Evolutionary conservation across 2,113 vertebrate species (phyloP).

Genomic region (Podocnemis expansa): DNA sequence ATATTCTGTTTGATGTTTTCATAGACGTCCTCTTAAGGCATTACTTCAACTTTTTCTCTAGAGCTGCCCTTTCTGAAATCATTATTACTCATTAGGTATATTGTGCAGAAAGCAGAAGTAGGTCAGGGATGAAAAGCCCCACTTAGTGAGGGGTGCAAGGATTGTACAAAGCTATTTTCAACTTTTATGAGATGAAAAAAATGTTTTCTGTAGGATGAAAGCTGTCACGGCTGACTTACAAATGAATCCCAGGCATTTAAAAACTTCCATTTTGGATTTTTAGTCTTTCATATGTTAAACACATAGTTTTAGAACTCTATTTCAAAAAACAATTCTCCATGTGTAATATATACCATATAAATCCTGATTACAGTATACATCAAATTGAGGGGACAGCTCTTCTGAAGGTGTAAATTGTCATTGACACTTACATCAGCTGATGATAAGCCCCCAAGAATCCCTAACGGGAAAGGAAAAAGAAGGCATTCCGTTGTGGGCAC

Average conservation of each 20-base stretch:
- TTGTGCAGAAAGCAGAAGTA: conserved; percentile 73
- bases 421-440: not conserved
- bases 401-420: not conserved
- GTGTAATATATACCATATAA: not conserved
- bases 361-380: not conserved
- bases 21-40: conserved; percentile 32
- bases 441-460: not conserved
- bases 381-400: not conserved
- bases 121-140: conserved; percentile 77
- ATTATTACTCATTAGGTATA: conserved; percentile 72
- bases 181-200: conserved; percentile 71
- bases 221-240: conserved; percentile 73
- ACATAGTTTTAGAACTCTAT: conserved; percentile 66
- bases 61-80: conserved; percentile 61
- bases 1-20: conserved; percentile 53
- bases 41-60: conserved; percentile 35
- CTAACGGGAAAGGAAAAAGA: not conserved
- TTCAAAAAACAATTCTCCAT: conserved; percentile 29
- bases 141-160: conserved; percentile 60
- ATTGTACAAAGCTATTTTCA: conserved; percentile 75
- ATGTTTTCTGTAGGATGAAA: conserved; percentile 74
- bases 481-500: rapidly evolving
- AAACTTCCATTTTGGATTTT: conserved; percentile 65
- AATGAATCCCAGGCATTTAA: conserved; percentile 69
- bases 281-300: conserved; percentile 73